These are phyloP conservation scores for Cercopithecus hamlyni DNA, from an alignment of 2,797 vertebrate species.

Conservation along the genomic window DNA sequence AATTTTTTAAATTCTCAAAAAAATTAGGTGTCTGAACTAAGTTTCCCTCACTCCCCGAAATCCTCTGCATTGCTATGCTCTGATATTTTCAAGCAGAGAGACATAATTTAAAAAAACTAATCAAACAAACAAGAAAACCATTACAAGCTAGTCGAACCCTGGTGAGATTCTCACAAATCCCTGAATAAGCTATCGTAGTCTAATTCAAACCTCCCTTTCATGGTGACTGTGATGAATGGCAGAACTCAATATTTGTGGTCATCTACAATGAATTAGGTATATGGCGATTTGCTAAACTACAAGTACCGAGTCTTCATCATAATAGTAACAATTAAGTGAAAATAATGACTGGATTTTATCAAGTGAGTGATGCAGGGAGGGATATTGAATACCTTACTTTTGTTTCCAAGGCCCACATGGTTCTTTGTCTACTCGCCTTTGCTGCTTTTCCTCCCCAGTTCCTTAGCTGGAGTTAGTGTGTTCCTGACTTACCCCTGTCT, in stretches of 20 bases:
- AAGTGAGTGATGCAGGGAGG: too few relatives aligned
- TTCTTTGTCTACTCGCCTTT: neutral
- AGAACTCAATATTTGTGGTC: neutral
- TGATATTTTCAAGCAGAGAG: neutral
- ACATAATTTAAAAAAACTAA: neutral
- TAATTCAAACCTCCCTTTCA: neutral
- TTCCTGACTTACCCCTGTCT: too few relatives aligned
- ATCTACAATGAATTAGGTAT: fast-evolving
- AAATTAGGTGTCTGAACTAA: neutral
- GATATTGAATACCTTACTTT: neutral
- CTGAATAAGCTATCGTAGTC: neutral
- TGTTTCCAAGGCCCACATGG: neutral
- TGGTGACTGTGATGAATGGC: neutral
- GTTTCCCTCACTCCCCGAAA: fast-evolving
- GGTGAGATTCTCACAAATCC: neutral
- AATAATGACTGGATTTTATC: neutral
- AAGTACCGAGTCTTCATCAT: too few relatives aligned
- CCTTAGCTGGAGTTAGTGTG: fast-evolving
- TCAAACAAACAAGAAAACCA: too few relatives aligned
- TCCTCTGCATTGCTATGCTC: neutral
- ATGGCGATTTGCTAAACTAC: neutral
- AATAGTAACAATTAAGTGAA: neutral
- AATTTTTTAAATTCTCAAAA: neutral
- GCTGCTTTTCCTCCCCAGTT: neutral
- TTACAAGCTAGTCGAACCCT: neutral